Evolutionary conservation across 2,797 vertebrate species (phyloP), one percentile per base, ranked within the genome.

Genomic region (Peromyscus attwateri): DNA sequence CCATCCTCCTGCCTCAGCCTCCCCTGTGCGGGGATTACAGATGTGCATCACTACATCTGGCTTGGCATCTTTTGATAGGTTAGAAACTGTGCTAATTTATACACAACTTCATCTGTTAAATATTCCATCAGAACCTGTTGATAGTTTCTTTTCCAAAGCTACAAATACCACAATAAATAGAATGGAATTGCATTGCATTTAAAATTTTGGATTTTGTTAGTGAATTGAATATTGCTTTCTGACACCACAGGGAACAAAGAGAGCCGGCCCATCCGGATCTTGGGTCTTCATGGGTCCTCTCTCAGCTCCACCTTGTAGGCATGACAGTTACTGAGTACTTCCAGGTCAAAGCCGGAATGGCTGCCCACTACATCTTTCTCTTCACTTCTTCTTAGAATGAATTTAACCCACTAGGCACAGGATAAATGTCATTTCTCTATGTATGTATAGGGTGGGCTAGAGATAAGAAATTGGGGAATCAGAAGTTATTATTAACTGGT

Each of bases 151-250:
- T n/a, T 57, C 37, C 57, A 46, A 92, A 64, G 64, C 52, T 71
- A 80, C 90, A 87, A 55, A 87, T 88, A 83, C 0, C 64, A 5
- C 11, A 60, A 3, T 87, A 89, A 71, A 73, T 60, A 52, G 46
- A 83, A 80, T 57, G 77, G 49, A 87, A 75, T 43, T 66, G 17
- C 3, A 57, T 71, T 93, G 25, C 62, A 87, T 71, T 90, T 84
- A 79, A 79, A 89, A 87, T 52, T 52, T 95, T 94, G 57, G 25
- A 95, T 95, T 93, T 93, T 49, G 21, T 57, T 79, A 79, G 13
- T 17, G 37, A 83, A 71, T 96, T 62, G 27, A 43, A 81, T 96
- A 43, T 68, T 89, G 23, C 12, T 60, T 87, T 62, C 55, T 68
- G 6, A 52, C 49, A 52, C 13, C 49, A 52, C 49, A 52, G 49